These are phyloP conservation scores for Epistrophe grossulariae DNA, from an alignment of 2,888 invertebrate genomes.

Conservation along the genomic window DNA sequence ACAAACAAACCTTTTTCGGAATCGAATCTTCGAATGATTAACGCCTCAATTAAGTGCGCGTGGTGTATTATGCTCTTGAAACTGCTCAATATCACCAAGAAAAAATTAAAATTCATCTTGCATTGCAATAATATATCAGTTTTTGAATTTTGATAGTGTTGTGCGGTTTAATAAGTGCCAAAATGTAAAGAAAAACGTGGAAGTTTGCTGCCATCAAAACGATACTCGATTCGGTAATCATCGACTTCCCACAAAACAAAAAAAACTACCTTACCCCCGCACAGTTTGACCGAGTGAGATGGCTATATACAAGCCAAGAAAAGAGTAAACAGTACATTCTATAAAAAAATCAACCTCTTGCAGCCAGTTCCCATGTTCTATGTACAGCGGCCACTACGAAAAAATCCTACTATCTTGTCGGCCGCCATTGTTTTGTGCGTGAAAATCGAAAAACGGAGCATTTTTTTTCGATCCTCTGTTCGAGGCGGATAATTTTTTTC, in stretches of 20 bases:
- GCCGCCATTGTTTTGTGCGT: slow-evolving; percentile 75
- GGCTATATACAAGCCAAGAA: slow-evolving; percentile 33
- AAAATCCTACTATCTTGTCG: slow-evolving; percentile 68
- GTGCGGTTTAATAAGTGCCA: background rate
- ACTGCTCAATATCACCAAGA: background rate
- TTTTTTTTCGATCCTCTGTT: slow-evolving; percentile 69
- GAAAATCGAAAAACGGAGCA: slow-evolving; percentile 70
- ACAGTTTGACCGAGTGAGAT: slow-evolving; percentile 33
- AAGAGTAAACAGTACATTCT: slow-evolving; percentile 52
- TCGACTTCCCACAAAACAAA: background rate
- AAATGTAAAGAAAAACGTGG: slow-evolving; percentile 61
- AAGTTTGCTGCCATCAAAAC: slow-evolving; percentile 41
- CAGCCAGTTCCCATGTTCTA: slow-evolving; percentile 54
- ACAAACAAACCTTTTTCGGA: slow-evolving; percentile 66
- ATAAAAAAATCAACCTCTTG: slow-evolving; percentile 41
- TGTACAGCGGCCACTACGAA: slow-evolving; percentile 72
- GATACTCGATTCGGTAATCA: slow-evolving; percentile 64
- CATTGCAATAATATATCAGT: background rate
- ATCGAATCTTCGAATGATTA: slow-evolving; percentile 58
- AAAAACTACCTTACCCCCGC: slow-evolving; percentile 56
- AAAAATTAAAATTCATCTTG: background rate
- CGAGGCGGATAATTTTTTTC: slow-evolving; percentile 45
- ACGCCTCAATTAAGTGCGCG: slow-evolving; percentile 64
- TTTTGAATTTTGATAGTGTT: background rate
- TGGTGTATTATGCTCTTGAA: slow-evolving; percentile 52